Evolutionary conservation across 2,797 vertebrate genomes (phyloP).

Genomic region (Delichon dasypus): DNA sequence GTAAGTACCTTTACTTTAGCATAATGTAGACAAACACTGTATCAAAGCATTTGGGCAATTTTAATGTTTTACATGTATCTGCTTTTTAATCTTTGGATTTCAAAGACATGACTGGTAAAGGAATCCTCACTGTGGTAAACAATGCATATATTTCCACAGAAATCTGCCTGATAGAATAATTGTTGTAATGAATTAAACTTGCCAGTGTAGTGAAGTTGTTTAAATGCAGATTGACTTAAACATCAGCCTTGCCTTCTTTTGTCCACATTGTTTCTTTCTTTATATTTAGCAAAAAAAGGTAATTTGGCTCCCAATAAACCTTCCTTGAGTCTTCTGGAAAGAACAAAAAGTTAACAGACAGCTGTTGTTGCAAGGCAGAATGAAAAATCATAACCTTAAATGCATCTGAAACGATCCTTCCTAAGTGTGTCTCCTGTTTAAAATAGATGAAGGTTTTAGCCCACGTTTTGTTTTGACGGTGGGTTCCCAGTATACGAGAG

Average conservation of each 20-base stretch:
- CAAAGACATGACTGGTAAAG: slow-evolving; percentile 59
- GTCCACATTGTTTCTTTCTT: slow-evolving; percentile 22
- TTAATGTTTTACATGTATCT: slow-evolving; percentile 60
- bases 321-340: slow-evolving; percentile 4
- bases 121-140: slow-evolving; percentile 60
- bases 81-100: slow-evolving; percentile 52
- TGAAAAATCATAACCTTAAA: slow-evolving; percentile 28
- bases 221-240: slow-evolving; percentile 48
- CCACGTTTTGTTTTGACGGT: slow-evolving; percentile 74
- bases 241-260: slow-evolving; percentile 39
- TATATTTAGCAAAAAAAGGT: neutral
- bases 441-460: slow-evolving; percentile 65
- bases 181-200: slow-evolving; percentile 69
- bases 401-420: slow-evolving; percentile 18
- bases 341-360: slow-evolving; percentile 47
- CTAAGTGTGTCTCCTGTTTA: slow-evolving; percentile 42
- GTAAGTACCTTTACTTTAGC: slow-evolving; percentile 61
- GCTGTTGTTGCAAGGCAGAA: neutral
- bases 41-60: slow-evolving; percentile 58
- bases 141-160: slow-evolving; percentile 68
- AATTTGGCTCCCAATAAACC: neutral
- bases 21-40: slow-evolving; percentile 44
- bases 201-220: neutral
- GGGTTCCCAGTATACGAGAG: slow-evolving; percentile 61
- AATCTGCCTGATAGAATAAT: slow-evolving; percentile 65